Evolutionary conservation across 2,797 vertebrate species (phyloP).

Genomic region (Cirrhinus molitorella): DNA sequence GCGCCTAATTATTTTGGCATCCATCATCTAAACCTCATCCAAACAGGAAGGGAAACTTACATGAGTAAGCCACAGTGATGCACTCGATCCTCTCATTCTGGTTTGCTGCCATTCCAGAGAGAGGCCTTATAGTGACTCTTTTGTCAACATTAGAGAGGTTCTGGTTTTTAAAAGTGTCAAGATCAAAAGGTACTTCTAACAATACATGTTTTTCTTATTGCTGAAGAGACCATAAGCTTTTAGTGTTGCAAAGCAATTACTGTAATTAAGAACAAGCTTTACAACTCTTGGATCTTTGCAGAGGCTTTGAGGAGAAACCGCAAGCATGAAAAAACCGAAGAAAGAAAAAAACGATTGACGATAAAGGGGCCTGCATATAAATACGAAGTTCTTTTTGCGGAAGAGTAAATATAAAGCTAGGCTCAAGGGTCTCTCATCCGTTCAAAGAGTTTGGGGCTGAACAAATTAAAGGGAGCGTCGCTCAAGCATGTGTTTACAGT

Average conservation of each 20-base stretch:
- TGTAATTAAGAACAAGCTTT: conserved; percentile 80
- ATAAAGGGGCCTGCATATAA: conserved; percentile 74
- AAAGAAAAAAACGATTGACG: conserved; percentile 71
- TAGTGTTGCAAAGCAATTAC: conserved; percentile 77
- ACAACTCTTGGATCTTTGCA: conserved; percentile 82
- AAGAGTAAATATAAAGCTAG: conserved; percentile 55
- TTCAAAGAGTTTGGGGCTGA: conserved; percentile 65
- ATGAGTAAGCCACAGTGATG: conserved; percentile 35
- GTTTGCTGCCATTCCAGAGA: conserved; percentile 70
- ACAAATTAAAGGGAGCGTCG: conserved; percentile 63
- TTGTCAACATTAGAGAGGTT: conserved; percentile 77
- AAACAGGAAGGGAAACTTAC: conserved; percentile 54
- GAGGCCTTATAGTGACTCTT: conserved; percentile 76
- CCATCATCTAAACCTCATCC: conserved; percentile 49
- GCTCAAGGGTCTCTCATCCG: conserved; percentile 66
- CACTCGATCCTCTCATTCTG: conserved; percentile 72
- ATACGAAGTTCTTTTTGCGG: conserved; percentile 69
- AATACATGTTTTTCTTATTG: conserved; percentile 74
- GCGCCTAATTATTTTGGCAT: conserved; percentile 44
- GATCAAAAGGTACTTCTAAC: conserved; percentile 81
- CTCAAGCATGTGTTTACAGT: conserved; percentile 52
- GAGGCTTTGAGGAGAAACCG: conserved; percentile 80
- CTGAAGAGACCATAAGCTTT: conserved; percentile 73
- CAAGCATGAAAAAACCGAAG: conserved; percentile 67
- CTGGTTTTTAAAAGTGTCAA: conserved; percentile 82